Base-by-base conservation (phyloP, 2,888 invertebrate species). In the Macrophya alboannulata region DNA sequence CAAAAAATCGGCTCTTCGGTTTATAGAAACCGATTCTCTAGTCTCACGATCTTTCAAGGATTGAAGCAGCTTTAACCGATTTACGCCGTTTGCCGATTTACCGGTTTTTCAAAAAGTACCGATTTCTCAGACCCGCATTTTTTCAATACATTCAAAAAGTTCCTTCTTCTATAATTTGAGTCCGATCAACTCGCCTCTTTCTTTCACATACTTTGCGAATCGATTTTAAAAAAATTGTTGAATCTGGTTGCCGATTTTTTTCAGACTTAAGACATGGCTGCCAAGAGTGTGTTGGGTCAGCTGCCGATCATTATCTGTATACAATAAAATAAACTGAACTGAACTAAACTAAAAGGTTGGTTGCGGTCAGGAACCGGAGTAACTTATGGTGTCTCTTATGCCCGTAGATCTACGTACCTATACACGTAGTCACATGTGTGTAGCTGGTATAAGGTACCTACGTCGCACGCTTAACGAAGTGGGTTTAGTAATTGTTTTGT, bases 401-500 rank as follows among this genome's bases (percentile, higher is more conserved):
- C 37, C 17, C 40, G 31, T 43, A 72, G 17, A 31, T 31, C 21
- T 25, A 51, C 79, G 79, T 21, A 48, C n/a, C 31, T 31, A 31
- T 55, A n/a, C n/a, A n/a, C n/a, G n/a, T n/a, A 55, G 48, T 15
- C 25, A 77, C 40, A 43, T 40, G 40, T 40, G 40, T 37, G 71
- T 43, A 43, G 31, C 31, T 31, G 25, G 62, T 25, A 74, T 45
- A 74, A 17, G 31, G 37, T 72, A 51, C 48, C 51, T 40, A 40
- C 10, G 59, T 15, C 37, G 81, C 86, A 40, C 74, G 82, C 31
- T 86, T 89, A 91, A 91, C 90, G 90, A 90, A 90, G 90, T 88
- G 87, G 88, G 87, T 87, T 88, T 88, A 89, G 88, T 91, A 90
- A 90, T 91, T 90, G 90, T 91, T 90, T 90, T 89, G 89, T 89